phyloP scores from a whole-genome alignment of 1,140 invertebrate genomes.

The Drosophila pachea region DNA sequence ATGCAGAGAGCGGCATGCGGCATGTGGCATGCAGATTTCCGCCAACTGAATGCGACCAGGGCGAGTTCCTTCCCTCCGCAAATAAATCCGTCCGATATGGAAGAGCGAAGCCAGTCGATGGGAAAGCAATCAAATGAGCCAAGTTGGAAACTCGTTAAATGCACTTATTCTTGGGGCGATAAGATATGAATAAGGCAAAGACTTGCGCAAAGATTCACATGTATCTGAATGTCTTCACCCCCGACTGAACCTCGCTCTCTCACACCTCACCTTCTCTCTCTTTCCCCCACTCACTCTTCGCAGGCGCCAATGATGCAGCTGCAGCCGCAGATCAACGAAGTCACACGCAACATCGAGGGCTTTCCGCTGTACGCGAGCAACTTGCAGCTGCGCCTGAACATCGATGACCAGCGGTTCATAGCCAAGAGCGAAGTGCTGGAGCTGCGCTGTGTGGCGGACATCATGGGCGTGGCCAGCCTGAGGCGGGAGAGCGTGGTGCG shows the following conservation, averaged over 20 bases:
- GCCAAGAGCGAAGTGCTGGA: constrained; percentile 72
- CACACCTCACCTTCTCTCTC: no score
- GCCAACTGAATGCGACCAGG: constrained; percentile 4
- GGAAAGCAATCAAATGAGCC: no score
- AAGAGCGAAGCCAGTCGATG: no score
- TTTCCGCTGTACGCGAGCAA: constrained; percentile 70
- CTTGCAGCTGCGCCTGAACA: constrained; percentile 66
- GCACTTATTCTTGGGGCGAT: no score
- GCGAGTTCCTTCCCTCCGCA: no score
- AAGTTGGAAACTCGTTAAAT: neutral
- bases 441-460: constrained; percentile 67
- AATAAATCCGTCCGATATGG: no score
- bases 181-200: no score
- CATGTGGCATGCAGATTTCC: neutral
- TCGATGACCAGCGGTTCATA: constrained; percentile 75
- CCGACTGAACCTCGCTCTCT: no score
- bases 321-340: constrained; percentile 74
- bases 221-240: no score
- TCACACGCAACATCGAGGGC: constrained; percentile 67
- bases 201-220: no score
- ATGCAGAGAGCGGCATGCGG: neutral
- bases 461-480: constrained; percentile 58
- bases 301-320: constrained; percentile 64
- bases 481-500: constrained; percentile 53
- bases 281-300: neutral